phyloP scores from a whole-genome alignment of 2,797 vertebrate species.

The Artibeus jamaicensis region DNA sequence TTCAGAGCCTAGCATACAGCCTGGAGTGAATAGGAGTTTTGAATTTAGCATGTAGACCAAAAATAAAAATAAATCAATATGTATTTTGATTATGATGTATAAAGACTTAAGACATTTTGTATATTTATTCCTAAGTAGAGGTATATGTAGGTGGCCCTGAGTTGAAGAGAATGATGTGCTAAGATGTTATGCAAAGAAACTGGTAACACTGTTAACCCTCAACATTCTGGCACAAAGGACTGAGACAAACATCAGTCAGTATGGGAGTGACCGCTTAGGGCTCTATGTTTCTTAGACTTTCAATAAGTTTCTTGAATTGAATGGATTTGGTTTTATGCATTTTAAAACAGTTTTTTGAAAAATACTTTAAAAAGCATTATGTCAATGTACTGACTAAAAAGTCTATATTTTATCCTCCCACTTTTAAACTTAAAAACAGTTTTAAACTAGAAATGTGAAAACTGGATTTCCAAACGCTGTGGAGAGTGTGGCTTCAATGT shows the following conservation, averaged over 20 bases:
- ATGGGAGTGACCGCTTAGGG: neutral
- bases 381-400: neutral
- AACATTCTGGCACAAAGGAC: neutral
- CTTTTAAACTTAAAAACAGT: neutral
- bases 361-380: neutral
- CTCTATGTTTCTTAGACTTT: neutral
- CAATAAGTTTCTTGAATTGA: neutral
- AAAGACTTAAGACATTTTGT: neutral
- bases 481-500: neutral
- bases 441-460: constrained; percentile 11
- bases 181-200: neutral
- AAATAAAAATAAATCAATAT: neutral
- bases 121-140: neutral
- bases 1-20: neutral
- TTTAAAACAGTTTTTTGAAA: neutral
- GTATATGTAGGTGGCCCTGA: neutral
- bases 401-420: neutral
- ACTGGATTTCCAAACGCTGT: neutral
- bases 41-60: neutral
- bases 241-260: neutral
- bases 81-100: neutral
- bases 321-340: neutral
- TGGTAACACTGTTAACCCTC: neutral
- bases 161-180: neutral
- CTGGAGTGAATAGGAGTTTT: neutral